A percentile compares a stretch with the other conserved stretches of the same genome.
phyloP scores from a whole-genome alignment of 2,797 vertebrate genomes.

The Hydrophis major region DNA sequence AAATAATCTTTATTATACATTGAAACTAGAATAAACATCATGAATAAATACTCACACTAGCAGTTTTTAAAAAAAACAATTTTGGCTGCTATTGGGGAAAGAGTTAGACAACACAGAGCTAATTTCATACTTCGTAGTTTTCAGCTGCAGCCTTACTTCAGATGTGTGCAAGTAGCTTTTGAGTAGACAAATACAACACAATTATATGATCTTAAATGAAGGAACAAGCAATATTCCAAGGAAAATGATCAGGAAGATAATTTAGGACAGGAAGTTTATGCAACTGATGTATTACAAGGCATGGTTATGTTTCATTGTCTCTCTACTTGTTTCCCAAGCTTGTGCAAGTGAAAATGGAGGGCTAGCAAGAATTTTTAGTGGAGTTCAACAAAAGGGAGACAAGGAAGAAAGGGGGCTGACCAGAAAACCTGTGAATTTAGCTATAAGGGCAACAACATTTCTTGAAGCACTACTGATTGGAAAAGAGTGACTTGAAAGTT shows the following conservation, averaged over 20 bases:
- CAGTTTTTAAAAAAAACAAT: not conserved
- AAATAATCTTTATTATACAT: not conserved
- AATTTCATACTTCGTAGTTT: not conserved
- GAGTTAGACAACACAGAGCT: not conserved
- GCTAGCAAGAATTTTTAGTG: not conserved
- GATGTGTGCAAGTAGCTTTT: not conserved
- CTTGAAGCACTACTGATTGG: not conserved
- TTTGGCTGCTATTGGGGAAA: not conserved
- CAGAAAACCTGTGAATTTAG: not conserved
- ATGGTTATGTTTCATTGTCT: not conserved
- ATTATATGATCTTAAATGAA: not conserved
- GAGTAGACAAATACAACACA: not conserved
- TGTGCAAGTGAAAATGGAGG: not conserved
- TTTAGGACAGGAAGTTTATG: not conserved
- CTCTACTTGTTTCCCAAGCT: not conserved
- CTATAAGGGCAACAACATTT: not conserved
- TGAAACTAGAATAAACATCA: not conserved
- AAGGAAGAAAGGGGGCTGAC: not conserved
- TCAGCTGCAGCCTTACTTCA: not conserved
- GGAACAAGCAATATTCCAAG: not conserved
- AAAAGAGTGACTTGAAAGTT: not conserved
- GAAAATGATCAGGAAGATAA: not conserved
- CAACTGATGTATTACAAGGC: not conserved
- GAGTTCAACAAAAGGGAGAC: not conserved
- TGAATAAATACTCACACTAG: not conserved